These are phyloP conservation scores for Lasaia peninsularis DNA, from an alignment of 1,140 invertebrate species.

Conservation along the genomic window DNA sequence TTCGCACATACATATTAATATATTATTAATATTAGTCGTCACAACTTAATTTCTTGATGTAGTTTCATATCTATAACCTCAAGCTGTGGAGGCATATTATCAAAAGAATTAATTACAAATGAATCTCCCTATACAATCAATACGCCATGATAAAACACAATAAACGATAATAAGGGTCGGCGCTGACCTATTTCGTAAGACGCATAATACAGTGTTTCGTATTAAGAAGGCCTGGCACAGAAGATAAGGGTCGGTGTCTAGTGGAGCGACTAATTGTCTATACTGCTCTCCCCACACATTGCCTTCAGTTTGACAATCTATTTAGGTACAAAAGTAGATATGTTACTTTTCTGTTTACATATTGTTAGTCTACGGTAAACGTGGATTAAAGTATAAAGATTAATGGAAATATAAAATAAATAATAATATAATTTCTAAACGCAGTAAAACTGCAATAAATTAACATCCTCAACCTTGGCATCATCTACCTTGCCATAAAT, in stretches of 20 bases:
- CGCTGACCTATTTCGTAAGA: constrained; percentile 40
- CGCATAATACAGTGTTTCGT: constrained; percentile 32
- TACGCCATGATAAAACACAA: constrained; percentile 40
- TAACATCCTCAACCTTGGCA: too few relatives aligned
- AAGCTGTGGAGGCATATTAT: neutral
- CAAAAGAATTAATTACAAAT: constrained; percentile 15
- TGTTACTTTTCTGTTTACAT: neutral
- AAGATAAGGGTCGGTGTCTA: constrained; percentile 45
- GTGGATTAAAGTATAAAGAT: too few relatives aligned
- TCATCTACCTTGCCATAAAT: too few relatives aligned
- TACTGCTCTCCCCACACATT: constrained; percentile 22
- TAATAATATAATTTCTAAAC: too few relatives aligned
- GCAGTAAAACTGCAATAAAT: too few relatives aligned
- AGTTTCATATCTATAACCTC: neutral
- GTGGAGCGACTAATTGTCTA: constrained; percentile 45
- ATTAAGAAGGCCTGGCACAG: constrained; percentile 45
- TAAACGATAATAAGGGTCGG: constrained; percentile 45
- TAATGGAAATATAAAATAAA: too few relatives aligned
- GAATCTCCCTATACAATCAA: constrained; percentile 26
- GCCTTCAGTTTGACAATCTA: constrained; percentile 22
- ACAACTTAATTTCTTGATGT: neutral
- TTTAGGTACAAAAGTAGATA: neutral
- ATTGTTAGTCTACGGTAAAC: neutral
- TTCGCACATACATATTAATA: neutral
- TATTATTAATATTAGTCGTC: neutral